A percentile compares a stretch with the other conserved stretches of the same genome.
phyloP scores from a whole-genome alignment of 2,113 vertebrate species.

The Hoplias malabaricus region DNA sequence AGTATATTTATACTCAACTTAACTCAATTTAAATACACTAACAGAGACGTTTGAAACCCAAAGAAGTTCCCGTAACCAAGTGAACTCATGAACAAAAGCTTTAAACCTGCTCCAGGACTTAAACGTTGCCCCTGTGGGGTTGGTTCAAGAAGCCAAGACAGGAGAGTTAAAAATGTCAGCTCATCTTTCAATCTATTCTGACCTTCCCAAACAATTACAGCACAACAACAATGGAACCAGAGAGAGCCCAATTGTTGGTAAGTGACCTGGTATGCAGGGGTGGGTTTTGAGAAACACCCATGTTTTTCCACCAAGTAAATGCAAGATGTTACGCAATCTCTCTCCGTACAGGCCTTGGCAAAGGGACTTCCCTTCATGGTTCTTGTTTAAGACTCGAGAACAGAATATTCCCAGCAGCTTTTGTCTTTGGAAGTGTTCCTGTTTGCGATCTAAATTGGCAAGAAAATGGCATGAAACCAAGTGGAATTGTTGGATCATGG shows the following conservation, averaged over 20 bases:
- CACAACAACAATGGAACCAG: slow-evolving; percentile 11
- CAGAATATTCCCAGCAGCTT: background rate
- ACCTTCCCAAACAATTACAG: background rate
- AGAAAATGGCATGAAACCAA: background rate
- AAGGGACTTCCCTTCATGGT: background rate
- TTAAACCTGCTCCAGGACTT: background rate
- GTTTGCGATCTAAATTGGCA: background rate
- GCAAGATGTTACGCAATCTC: slow-evolving; percentile 6
- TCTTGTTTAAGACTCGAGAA: background rate
- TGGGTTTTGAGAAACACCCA: slow-evolving; percentile 14
- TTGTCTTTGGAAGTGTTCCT: background rate
- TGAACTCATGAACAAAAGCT: background rate
- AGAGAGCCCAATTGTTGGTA: background rate
- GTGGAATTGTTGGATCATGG: background rate
- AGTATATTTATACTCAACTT: too few relatives aligned
- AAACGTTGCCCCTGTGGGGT: background rate
- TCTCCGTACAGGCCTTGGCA: background rate
- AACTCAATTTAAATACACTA: too few relatives aligned
- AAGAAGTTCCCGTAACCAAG: too few relatives aligned
- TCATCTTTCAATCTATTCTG: slow-evolving; percentile 5
- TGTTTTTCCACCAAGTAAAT: background rate
- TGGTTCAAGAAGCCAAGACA: background rate
- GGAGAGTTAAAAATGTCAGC: background rate
- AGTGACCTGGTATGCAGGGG: background rate
- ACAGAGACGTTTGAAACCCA: too few relatives aligned